Conservation (phyloP, 1,140 invertebrate genomes). For the Drosophila bifasciata region DNA sequence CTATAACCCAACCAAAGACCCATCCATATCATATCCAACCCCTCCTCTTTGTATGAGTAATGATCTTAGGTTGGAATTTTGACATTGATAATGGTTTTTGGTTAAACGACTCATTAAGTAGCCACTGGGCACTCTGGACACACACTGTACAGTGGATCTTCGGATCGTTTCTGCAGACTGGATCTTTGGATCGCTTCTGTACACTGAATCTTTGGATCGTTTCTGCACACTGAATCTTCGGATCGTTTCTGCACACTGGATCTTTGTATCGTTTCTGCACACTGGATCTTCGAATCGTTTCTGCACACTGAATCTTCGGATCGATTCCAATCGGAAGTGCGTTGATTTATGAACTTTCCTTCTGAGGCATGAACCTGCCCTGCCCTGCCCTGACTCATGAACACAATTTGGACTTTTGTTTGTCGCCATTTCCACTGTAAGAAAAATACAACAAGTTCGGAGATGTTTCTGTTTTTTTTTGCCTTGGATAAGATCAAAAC, state of each 20-base stretch:
- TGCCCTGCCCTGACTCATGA: slow-evolving; percentile 7
- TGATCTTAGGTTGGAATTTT: slow-evolving; percentile 57
- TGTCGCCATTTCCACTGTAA: slow-evolving; percentile 35
- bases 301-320: slow-evolving; percentile 7
- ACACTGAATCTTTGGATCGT: too few species aligned
- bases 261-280: background rate
- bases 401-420: background rate
- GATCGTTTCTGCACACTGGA: slow-evolving; percentile 3
- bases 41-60: slow-evolving; percentile 50
- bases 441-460: slow-evolving; percentile 45
- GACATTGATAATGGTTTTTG: slow-evolving; percentile 75
- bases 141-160: too few species aligned
- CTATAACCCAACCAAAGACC: too few species aligned
- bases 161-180: too few species aligned
- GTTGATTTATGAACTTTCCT: slow-evolving; percentile 66
- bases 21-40: background rate
- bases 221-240: too few species aligned
- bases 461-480: slow-evolving; percentile 24
- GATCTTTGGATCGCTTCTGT: too few species aligned
- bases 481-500: slow-evolving; percentile 61
- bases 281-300: slow-evolving; percentile 2
- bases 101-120: slow-evolving; percentile 78
- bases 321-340: slow-evolving; percentile 64
- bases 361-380: slow-evolving; percentile 6
- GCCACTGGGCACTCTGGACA: too few species aligned